Evolutionary conservation across 2,113 vertebrate species (phyloP).

Genomic region (Catagonus wagneri): DNA sequence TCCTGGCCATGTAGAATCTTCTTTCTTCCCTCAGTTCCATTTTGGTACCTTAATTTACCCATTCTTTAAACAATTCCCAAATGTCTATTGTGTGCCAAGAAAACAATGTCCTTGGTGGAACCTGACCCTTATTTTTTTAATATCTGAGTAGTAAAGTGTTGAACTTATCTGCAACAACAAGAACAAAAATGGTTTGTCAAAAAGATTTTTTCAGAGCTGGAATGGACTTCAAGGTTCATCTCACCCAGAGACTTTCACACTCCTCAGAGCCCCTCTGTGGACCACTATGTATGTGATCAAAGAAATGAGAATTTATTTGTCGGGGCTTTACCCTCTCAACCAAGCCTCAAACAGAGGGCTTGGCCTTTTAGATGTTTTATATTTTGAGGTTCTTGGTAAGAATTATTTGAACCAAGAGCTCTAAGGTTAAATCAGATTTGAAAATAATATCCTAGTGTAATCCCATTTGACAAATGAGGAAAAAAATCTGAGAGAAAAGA

Average conservation of each 20-base stretch:
- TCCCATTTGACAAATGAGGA: constrained; percentile 7
- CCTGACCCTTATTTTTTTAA: background rate
- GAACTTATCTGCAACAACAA: background rate
- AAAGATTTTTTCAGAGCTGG: constrained; percentile 35
- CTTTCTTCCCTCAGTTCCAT: background rate
- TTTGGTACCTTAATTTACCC: constrained; percentile 7
- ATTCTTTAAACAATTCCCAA: background rate
- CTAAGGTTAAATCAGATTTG: constrained; percentile 50
- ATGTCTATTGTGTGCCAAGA: background rate
- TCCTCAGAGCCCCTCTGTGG: background rate
- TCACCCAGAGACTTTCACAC: background rate
- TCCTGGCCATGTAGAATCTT: constrained; percentile 3
- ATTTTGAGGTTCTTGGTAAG: background rate
- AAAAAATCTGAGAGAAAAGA: background rate
- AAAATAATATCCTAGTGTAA: constrained; percentile 30
- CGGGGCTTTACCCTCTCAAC: background rate
- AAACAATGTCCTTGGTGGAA: background rate
- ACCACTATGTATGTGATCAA: background rate
- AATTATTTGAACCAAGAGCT: constrained; percentile 58
- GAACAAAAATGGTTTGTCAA: constrained; percentile 10
- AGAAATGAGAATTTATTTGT: background rate
- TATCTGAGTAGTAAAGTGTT: background rate
- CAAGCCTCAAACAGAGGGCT: background rate
- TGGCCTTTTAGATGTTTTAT: background rate
- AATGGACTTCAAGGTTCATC: background rate